Conservation (phyloP, 1,140 invertebrate species). For the Temnothorax curvispinosus region DNA sequence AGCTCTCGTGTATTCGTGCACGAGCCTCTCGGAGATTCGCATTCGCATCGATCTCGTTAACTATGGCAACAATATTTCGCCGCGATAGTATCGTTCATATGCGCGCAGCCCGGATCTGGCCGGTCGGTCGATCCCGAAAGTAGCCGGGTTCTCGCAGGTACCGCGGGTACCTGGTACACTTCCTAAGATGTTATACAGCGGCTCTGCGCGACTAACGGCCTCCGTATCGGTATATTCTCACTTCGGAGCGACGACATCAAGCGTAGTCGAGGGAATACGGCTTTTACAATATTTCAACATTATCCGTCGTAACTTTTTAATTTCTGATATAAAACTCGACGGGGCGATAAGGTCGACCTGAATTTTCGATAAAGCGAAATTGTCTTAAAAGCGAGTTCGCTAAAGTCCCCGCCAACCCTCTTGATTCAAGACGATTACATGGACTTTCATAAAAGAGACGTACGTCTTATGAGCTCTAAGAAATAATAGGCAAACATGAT, state of each 20-base stretch:
- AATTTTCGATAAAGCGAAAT: constrained; percentile 24
- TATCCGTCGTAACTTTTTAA: constrained; percentile 29
- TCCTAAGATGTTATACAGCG: constrained; percentile 9
- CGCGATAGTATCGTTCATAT: constrained; percentile 57
- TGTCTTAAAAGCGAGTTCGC: neutral
- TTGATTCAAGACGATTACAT: neutral
- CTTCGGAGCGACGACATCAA: neutral
- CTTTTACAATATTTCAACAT: constrained; percentile 11
- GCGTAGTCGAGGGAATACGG: neutral
- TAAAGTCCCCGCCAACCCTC: neutral
- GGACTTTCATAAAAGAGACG: neutral
- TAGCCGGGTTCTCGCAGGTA: constrained; percentile 36
- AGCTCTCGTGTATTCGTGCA: neutral
- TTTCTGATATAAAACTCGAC: neutral
- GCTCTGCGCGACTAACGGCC: neutral
- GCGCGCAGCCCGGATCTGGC: constrained; percentile 26
- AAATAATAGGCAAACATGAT: neutral
- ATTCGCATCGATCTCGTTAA: constrained; percentile 56
- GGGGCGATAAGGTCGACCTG: neutral
- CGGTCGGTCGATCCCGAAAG: constrained; percentile 30
- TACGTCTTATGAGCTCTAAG: neutral
- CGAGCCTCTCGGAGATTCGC: constrained; percentile 37
- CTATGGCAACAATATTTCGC: constrained; percentile 59
- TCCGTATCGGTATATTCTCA: neutral
- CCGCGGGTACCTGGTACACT: neutral